phyloP scores from a whole-genome alignment of 2,888 invertebrate genomes.

The Isoperla grammatica region DNA sequence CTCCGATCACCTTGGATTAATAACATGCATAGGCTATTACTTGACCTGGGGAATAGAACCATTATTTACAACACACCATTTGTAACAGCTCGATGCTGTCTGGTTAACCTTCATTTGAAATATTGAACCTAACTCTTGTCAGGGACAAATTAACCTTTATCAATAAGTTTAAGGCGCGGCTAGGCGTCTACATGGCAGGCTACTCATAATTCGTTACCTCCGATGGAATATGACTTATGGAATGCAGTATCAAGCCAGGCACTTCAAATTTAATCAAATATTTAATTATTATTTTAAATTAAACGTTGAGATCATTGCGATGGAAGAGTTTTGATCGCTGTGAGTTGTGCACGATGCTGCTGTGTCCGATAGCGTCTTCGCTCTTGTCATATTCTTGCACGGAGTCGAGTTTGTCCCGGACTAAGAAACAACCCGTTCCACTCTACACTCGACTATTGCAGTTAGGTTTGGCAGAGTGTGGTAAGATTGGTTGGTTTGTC shows the following conservation, averaged over 20 bases:
- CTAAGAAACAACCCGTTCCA: constrained; percentile 3
- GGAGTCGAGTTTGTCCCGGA: not conserved
- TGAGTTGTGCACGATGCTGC: not conserved
- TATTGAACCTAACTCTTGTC: constrained; percentile 26
- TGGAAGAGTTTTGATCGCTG: not conserved
- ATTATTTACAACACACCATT: constrained; percentile 21
- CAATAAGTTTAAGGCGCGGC: constrained; percentile 27
- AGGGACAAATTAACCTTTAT: constrained; percentile 29
- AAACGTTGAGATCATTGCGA: not conserved
- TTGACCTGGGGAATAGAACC: constrained; percentile 9
- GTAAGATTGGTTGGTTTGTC: no score
- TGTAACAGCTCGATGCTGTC: constrained; percentile 1
- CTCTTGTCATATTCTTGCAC: not conserved
- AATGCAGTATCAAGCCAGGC: not conserved
- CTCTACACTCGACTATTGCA: no score
- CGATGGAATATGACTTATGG: not conserved
- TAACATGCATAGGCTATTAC: not conserved
- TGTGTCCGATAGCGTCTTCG: not conserved
- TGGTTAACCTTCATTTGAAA: constrained; percentile 28
- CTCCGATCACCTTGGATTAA: constrained; percentile 14
- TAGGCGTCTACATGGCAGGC: not conserved
- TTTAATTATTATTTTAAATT: constrained; percentile 12
- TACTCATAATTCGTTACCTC: no score
- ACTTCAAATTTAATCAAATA: constrained; percentile 10
- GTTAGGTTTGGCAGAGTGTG: no score